Base-by-base conservation (phyloP, 1,140 invertebrate genomes). In the Philotrypesis tridentata region DNA sequence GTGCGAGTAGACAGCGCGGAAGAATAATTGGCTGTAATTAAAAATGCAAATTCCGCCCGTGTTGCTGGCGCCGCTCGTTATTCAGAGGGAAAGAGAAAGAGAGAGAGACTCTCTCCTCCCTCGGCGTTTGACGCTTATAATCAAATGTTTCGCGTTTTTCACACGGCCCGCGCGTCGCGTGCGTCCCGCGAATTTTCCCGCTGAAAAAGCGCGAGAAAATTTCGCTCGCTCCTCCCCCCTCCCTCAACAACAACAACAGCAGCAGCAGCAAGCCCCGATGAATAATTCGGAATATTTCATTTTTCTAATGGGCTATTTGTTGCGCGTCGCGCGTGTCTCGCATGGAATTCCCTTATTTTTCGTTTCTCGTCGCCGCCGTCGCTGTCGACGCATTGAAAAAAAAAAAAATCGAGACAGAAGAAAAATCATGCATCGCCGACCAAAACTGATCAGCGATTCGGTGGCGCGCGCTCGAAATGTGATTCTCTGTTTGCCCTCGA, bases 11-110 rank as follows among this genome's bases (percentile, higher is more conserved):
- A 17, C 11, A 37, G 73, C 70, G 65, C 23, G 43, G 70, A 82
- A 81, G 65, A 79, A 82, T 86, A 86, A 86, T 85, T 60, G 84
- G 67, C 65, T 82, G 82, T 85, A 87, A 86, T 87, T 86, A 87
- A 86, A 86, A 87, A 84, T 86, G 83, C 83, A 84, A 85, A 85
- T 87, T 83, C 81, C 80, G n/a, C 63, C 60, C 33, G 68, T 79
- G 82, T 85, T 78, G 78, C 83, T 82, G 80, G 80, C 72, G 23
- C 61, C 60, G 81, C 83, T 82, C 77, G 78, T 85, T 85, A 83
- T 83, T 85, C 77, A 72, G 29, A 37, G 55, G 17, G 61, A 23
- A 31, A n/a, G 37, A 23, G n/a, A n/a, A n/a, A n/a, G n/a, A n/a
- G n/a, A n/a, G n/a, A n/a, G n/a, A n/a, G n/a, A n/a, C n/a, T n/a